phyloP scores from a whole-genome alignment of 2,888 invertebrate genomes.

The Drosophila stalkeri region DNA sequence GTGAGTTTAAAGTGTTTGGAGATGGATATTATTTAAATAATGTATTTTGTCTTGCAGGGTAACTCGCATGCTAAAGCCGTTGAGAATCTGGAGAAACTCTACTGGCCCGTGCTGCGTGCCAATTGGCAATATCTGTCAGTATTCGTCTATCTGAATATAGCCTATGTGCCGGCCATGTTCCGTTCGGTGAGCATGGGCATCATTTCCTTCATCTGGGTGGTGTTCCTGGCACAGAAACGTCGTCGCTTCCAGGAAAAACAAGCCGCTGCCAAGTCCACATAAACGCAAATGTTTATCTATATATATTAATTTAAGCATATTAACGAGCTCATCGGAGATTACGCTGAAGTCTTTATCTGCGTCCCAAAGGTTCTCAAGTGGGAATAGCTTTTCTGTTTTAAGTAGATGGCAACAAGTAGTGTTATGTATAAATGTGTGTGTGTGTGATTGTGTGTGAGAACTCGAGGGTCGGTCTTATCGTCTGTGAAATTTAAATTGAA shows the following conservation, averaged over 20 bases:
- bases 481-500: conserved; percentile 1
- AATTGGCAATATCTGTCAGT: conserved; percentile 92
- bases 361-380: conserved; percentile 32
- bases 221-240: conserved; percentile 90
- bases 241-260: conserved; percentile 85
- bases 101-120: conserved; percentile 88
- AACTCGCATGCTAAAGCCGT: conserved; percentile 89
- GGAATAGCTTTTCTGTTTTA: background rate
- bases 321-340: conserved; percentile 16
- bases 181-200: conserved; percentile 91
- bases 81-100: conserved; percentile 88
- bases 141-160: conserved; percentile 90
- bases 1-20: conserved; percentile 71
- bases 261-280: conserved; percentile 56
- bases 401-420: conserved; percentile 18
- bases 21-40: background rate
- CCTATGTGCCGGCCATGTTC: conserved; percentile 91
- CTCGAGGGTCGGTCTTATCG: conserved; percentile 14
- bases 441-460: conserved; percentile 5
- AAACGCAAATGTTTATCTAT: conserved; percentile 15
- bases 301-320: background rate
- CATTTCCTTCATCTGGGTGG: conserved; percentile 92
- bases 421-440: background rate
- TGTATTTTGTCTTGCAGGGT: conserved; percentile 85
- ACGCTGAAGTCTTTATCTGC: conserved; percentile 32